Evolutionary conservation across 1,140 invertebrate species (phyloP), one percentile per base, ranked within the genome.

Genomic region (Drosophila punjabiensis): DNA sequence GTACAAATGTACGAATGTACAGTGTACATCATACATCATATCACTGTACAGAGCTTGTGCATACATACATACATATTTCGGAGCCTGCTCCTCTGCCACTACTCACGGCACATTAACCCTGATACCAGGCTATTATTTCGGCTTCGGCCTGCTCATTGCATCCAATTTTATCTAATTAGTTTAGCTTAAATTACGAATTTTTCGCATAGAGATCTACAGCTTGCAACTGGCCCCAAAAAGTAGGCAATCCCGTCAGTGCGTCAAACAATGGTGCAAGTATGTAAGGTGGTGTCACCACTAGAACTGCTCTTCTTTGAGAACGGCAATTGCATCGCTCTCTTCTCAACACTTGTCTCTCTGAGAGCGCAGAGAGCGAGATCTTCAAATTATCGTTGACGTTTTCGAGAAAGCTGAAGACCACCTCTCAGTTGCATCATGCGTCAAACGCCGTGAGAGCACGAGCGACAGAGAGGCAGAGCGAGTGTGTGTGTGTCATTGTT

Each of bases 401-500:
- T 10, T 6, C 18, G 20, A 18, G n/a, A 18, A 9, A 18, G 10
- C 41, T 18, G n/a, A 20, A 45, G 43, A 20, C 18, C 43, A 45
- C 10, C 18, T 13, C 13, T 20, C 45, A 47, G 45, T 47, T 47
- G 45, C 45, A 47, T 47, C 45, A 47, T 62, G 58, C 50, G 50
- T 39, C 33, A 30, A 50, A 32, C 11, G 20, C 20, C 18, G 33
- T 4, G 37, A 13, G 52, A 35, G 43, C 24, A 18, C 6, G 2
- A 47, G 24, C 32, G 18, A 50, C 24, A 2, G 11, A 13, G 45
- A 5, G 18, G 37, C 16, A 43, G 24, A 43, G 48, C 10, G 41
- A 47, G 20, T 3, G 50, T 33, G 37, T 59, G 67, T 69, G 67
- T 70, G 67, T 65, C 60, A 68, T 70, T 81, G 60, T 68, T 64